phyloP scores from a whole-genome alignment of 2,113 vertebrate species.

The Elgaria multicarinata region DNA sequence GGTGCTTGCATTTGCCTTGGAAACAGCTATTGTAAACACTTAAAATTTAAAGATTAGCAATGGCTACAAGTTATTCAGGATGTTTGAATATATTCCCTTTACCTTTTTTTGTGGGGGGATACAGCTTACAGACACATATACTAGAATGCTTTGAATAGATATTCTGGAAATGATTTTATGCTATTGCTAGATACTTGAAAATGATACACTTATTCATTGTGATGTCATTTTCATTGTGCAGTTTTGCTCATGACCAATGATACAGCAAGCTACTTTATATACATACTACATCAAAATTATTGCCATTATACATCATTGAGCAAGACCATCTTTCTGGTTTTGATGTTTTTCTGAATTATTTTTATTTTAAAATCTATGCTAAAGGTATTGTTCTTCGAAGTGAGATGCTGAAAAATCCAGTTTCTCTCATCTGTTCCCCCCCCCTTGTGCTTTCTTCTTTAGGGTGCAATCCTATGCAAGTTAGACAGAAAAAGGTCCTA shows the following conservation, averaged over 20 bases:
- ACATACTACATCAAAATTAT: background rate
- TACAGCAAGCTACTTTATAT: background rate
- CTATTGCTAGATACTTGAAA: slow-evolving; percentile 46
- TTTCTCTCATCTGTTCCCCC: background rate
- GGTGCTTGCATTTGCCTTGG: too few species aligned
- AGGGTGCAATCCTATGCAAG: too few species aligned
- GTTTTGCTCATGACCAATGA: slow-evolving; percentile 48
- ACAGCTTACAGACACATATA: slow-evolving; percentile 60
- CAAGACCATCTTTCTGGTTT: background rate
- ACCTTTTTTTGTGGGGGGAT: slow-evolving; percentile 16
- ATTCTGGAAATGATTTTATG: slow-evolving; percentile 51
- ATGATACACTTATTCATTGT: slow-evolving; percentile 27
- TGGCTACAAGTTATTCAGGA: slow-evolving; percentile 16
- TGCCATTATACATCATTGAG: background rate
- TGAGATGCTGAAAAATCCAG: background rate
- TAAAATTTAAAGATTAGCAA: slow-evolving; percentile 22
- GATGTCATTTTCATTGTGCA: slow-evolving; percentile 18
- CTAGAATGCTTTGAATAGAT: slow-evolving; percentile 65
- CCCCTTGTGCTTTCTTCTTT: background rate
- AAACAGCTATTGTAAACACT: background rate
- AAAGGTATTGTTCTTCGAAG: background rate
- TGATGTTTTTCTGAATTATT: background rate
- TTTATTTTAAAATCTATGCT: background rate
- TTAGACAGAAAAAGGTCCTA: too few species aligned
- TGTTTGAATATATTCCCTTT: slow-evolving; percentile 48